Conservation (phyloP, 1,140 invertebrate species). For the Neodiprion virginianus region DNA sequence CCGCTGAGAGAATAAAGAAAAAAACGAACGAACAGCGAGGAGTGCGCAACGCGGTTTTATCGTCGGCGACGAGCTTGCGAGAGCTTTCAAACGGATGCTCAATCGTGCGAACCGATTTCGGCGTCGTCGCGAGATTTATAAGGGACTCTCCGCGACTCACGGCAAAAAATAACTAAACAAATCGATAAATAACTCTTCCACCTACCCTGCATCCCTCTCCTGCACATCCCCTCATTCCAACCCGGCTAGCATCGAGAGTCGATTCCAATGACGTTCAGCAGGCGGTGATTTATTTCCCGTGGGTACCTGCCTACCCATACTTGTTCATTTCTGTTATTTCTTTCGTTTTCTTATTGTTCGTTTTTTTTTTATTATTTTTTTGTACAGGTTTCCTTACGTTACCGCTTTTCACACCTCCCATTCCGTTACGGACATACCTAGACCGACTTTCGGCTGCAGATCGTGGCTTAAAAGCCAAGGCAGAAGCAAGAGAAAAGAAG, state of each 20-base stretch:
- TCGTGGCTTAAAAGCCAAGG: too few species aligned
- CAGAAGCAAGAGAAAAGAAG: too few species aligned
- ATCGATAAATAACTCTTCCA: not conserved
- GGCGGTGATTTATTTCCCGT: not conserved
- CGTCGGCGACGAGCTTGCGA: not conserved
- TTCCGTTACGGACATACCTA: too few species aligned
- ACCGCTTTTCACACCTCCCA: too few species aligned
- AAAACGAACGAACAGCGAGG: not conserved
- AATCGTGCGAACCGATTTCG: conserved; percentile 3
- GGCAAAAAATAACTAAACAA: conserved; percentile 3
- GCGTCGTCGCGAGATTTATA: not conserved
- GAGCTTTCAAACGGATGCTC: conserved; percentile 6
- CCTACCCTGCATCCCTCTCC: too few species aligned
- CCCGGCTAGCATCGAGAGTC: not conserved
- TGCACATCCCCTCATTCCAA: too few species aligned
- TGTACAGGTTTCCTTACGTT: too few species aligned
- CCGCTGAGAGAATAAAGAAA: not conserved
- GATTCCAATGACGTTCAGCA: not conserved
- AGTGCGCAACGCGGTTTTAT: not conserved
- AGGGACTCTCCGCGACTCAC: not conserved
- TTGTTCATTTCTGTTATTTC: not conserved
- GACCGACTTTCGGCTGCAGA: too few species aligned
- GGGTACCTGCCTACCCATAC: not conserved
- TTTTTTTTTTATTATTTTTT: too few species aligned
- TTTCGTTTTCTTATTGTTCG: too few species aligned